Conservation (phyloP, 2,888 invertebrate genomes). For the Cataglyphis livida region DNA sequence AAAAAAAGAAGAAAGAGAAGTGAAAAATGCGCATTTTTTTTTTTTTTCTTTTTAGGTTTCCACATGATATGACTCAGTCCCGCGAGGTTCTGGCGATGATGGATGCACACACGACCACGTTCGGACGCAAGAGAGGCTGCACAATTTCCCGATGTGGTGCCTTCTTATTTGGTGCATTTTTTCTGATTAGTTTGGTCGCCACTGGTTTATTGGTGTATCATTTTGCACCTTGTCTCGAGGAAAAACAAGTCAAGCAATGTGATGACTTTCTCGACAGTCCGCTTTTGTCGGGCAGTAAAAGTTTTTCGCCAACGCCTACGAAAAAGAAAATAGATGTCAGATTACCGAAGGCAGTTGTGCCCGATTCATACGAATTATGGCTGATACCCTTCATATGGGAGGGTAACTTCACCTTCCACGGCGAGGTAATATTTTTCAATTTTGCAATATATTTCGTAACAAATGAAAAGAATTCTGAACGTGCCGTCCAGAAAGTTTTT, state of each 20-base stretch:
- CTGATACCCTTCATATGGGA: conserved; percentile 91
- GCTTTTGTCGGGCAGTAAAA: conserved; percentile 66
- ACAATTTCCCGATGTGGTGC: conserved; percentile 89
- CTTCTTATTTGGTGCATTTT: conserved; percentile 88
- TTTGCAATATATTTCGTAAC: neutral
- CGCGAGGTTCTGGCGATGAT: conserved; percentile 87
- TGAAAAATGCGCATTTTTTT: neutral
- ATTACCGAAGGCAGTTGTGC: conserved; percentile 89
- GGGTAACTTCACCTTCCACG: conserved; percentile 93
- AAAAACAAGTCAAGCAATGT: conserved; percentile 81
- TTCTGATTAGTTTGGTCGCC: conserved; percentile 89
- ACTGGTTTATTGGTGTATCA: conserved; percentile 92
- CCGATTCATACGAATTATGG: conserved; percentile 90
- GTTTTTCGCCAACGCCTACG: conserved; percentile 66
- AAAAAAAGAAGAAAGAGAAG: too few relatives aligned
- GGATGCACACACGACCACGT: conserved; percentile 89
- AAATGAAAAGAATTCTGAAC: neutral
- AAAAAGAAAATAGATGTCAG: conserved; percentile 88
- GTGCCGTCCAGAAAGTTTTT: neutral
- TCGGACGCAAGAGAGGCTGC: conserved; percentile 89
- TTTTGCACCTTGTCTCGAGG: conserved; percentile 89
- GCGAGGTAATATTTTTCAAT: conserved; percentile 84
- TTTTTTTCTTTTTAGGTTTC: conserved; percentile 50
- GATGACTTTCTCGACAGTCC: conserved; percentile 62
- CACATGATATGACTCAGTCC: conserved; percentile 84